Evolutionary conservation across 2,113 vertebrate genomes (phyloP), one percentile per base, ranked within the genome.

Genomic region (Sapajus apella): DNA sequence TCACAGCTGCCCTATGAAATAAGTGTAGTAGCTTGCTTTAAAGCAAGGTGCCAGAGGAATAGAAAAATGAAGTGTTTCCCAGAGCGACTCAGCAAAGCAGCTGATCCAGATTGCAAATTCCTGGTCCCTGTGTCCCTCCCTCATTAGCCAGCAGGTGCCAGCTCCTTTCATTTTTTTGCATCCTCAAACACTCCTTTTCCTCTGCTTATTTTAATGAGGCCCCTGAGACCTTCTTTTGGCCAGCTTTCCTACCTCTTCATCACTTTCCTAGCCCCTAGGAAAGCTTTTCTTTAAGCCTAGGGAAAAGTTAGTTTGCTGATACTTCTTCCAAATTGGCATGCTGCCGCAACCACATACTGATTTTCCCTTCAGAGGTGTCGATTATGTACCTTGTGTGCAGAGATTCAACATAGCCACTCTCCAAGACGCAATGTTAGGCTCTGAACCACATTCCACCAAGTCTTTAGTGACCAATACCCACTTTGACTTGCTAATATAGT

Each of bases 21-120:
- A 89, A 87, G 56, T 83, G 32, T 88, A 79, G 45, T 61, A 68
- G 83, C 30, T 91, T 94, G 75, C 13, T 96, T 92, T 87, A 84
- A 91, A 86, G 47, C 16, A 27, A 73, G 35, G 37, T 58, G 47
- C 55, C 47, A 50, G 55, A 37, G 68, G 30, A 80, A 30, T 2
- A 40, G 47, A 91, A 32, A 87, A 95, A 83, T 56, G 52, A 83
- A 64, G 16, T 43, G 43, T 35, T 96, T 88, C 47, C 56, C 86
- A 79, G 52, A 82, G 68, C 0, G 0, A 56, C 68, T 83, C 37
- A 72, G 90, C 17, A 37, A 40, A 90, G 70, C 70, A 80, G 37
- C 21, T 20, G 77, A 82, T 77, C 21, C n/a, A 75, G 61, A 64
- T 9, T 56, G 21, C 82, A 76, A 56, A 86, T 81, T 90, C 58